Conservation (phyloP, 2,797 vertebrate species). For the Austrolebias charrua region DNA sequence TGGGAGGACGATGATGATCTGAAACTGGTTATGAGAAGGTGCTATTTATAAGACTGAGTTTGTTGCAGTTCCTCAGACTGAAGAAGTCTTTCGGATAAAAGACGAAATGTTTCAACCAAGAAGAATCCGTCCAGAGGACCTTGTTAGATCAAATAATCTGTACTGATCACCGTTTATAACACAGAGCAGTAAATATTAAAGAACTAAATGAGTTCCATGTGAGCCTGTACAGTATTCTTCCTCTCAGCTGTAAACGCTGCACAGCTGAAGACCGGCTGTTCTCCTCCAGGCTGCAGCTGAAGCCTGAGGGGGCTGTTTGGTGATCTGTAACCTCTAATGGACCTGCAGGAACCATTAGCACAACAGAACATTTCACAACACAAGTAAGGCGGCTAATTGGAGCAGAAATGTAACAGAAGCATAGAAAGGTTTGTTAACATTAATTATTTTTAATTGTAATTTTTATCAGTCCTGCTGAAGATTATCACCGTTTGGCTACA, state of each 20-base stretch:
- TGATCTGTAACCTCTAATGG: slow-evolving; percentile 17
- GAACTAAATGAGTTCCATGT: slow-evolving; percentile 13
- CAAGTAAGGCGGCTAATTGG: not conserved
- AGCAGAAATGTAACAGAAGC: slow-evolving; percentile 17
- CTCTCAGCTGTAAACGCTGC: too few relatives aligned
- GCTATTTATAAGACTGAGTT: too few relatives aligned
- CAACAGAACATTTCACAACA: not conserved
- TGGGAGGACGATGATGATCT: too few relatives aligned
- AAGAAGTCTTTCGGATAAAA: too few relatives aligned
- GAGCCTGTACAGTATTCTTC: not conserved
- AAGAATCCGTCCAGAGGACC: not conserved
- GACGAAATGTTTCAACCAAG: too few relatives aligned
- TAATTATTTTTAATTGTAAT: not conserved
- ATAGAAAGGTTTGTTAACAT: not conserved
- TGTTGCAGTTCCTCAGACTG: too few relatives aligned
- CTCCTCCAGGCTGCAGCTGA: slow-evolving; percentile 5
- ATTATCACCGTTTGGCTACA: not conserved
- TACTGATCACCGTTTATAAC: slow-evolving; percentile 25
- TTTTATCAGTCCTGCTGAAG: not conserved
- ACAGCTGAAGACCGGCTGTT: not conserved
- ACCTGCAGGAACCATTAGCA: slow-evolving; percentile 20
- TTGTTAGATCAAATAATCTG: slow-evolving; percentile 17
- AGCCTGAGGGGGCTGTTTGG: not conserved
- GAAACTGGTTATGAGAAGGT: too few relatives aligned
- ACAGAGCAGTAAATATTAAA: slow-evolving; percentile 27